Evolutionary conservation across 2,113 vertebrate genomes (phyloP), one percentile per base, ranked within the genome.

Genomic region (Ameiurus melas): DNA sequence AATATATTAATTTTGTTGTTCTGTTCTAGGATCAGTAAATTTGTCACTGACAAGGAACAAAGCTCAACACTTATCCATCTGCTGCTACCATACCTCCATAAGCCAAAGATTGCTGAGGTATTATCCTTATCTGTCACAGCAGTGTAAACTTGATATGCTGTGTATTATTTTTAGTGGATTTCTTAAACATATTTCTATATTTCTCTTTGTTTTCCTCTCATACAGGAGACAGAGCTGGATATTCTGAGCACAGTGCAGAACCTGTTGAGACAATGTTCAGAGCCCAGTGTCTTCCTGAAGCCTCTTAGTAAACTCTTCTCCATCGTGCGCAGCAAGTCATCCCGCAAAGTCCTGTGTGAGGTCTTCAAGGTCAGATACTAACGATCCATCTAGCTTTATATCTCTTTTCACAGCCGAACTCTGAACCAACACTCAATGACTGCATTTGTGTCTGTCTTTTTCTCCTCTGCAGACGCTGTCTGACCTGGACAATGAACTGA

Each of bases 201-300:
- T 43, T 5, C 43, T 90, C 6, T 66, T 8, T 86, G 58, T 83
- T 73, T 86, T 89, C 71, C 2, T 58, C 7, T 68, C 22, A 90
- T 93, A 84, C 90, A 99, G 98, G 97, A 96, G 92, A 97, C 97
- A 0, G 97, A 98, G 93, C 90, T 97, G 64, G 97, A 99, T 91
- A 97, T 99, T 92, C 93, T 99, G 90, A 95, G 97, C 91, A 99
- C 98, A 0, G 91, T 98, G 10, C 97, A 98, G 93, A 99, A 99
- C 91, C 93, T 99, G 82, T 92, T 99, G 91, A 95, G 91, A 13
- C 97, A 96, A 82, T 97, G 97, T 88, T 90, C 91, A 78, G 93
- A 96, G 55, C 95, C 97, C 10, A 66, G 93, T 0, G 90, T 82
- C 83, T 99, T 99, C 94, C 96, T 99, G 88, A 97, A 93, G 64